Evolutionary conservation across 1,140 invertebrate species (phyloP), one percentile per base, ranked within the genome.

Genomic region (Coptotermes formosanus): DNA sequence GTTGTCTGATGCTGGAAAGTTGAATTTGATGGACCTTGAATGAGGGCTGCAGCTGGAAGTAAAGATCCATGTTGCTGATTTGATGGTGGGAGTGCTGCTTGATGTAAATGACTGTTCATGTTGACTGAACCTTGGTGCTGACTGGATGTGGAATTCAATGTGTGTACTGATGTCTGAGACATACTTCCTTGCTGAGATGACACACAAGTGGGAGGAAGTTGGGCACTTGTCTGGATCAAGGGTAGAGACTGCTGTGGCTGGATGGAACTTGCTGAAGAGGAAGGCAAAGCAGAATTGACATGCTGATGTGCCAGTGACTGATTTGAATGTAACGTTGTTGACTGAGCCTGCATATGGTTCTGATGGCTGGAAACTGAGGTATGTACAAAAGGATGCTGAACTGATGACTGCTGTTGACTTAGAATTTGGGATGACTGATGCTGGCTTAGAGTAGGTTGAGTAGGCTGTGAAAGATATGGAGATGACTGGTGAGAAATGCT

Each of bases 231-330:
- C 64, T 75, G 64, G 7, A 30, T 14, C 25, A 75, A 30, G 6
- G n/a, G 64, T 6, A 30, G 8, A 75, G 64, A 75, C 48, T 84
- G 83, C 38, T 90, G 0, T 87, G 84, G 30, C 82, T 48, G 19
- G 86, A 83, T 44, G 84, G 59, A 52, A 32, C 48, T 52, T 25
- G 83, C 83, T 30, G 83, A n/a, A 45, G 83, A 84, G 52, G 83
- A 48, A 52, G 83, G 44, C 83, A 45, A 43, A 45, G 82, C 21
- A 83, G 82, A 83, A 21, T 21, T 55, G 52, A 55, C 3, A 30
- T 75, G 64, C n/a, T 75, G 64, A 75, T 75, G 64, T 75, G 64
- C 12, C 25, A 30, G 64, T 87, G 64, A 30, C 64, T 75, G 64
- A 55, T 21, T 55, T 55, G 52, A 55, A 55, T 11, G 64, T 7